Evolutionary conservation across 2,797 vertebrate genomes (phyloP).

Genomic region (Chelon labrosus): DNA sequence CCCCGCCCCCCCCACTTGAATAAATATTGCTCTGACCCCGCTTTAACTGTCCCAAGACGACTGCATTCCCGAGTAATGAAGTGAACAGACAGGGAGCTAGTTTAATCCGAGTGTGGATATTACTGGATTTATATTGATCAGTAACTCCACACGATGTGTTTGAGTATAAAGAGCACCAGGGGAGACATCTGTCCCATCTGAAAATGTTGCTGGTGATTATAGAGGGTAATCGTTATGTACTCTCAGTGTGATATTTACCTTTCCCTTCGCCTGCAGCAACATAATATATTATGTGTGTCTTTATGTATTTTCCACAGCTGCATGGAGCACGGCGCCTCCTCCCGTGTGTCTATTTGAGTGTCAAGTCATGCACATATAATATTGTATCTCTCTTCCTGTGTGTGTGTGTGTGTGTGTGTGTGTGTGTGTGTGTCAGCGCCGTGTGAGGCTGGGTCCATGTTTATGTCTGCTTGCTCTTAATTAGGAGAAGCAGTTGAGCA

Average conservation of each 20-base stretch:
- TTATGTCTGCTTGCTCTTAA: constrained; percentile 72
- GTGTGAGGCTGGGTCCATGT: constrained; percentile 50
- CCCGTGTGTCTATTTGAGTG: constrained; percentile 11
- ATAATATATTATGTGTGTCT: constrained; percentile 10
- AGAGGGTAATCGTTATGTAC: constrained; percentile 36
- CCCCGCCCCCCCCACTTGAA: constrained; percentile 9
- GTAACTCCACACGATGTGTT: constrained; percentile 41
- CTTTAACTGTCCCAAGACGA: constrained; percentile 42
- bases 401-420: constrained; percentile 5
- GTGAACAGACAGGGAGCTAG: constrained; percentile 16
- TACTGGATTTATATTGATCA: constrained; percentile 55
- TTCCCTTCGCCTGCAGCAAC: constrained; percentile 21
- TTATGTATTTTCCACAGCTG: constrained; percentile 12
- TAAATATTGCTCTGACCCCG: constrained; percentile 39
- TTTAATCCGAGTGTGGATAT: constrained; percentile 26
- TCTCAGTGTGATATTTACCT: constrained; percentile 31
- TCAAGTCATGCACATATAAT: constrained; percentile 12
- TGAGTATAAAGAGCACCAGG: constrained; percentile 32
- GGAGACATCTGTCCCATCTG: constrained; percentile 47
- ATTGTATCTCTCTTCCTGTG: constrained; percentile 6
- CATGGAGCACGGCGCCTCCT: constrained; percentile 1
- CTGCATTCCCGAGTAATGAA: constrained; percentile 25
- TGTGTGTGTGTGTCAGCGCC: constrained; percentile 12
- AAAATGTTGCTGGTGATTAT: constrained; percentile 45
- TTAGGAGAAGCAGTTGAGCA: constrained; percentile 71